Evolutionary conservation across 1,140 invertebrate species (phyloP), one percentile per base, ranked within the genome.

Genomic region (Leptopilina boulardi): DNA sequence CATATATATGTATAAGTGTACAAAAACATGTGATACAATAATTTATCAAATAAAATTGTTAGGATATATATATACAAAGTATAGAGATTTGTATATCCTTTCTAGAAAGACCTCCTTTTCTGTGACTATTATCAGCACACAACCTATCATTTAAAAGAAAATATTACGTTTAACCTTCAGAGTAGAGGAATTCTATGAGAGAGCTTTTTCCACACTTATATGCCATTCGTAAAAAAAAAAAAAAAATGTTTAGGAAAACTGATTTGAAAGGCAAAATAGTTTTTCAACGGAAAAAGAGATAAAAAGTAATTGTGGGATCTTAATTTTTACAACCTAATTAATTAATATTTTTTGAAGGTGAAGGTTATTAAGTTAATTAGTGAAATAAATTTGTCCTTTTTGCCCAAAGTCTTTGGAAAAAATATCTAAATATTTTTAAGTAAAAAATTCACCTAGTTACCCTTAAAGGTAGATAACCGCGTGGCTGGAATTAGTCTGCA

Each of bases 51-150:
- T 5, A 51, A 18, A 8, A 51, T n/a, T 18, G 15, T 38, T 51
- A n/a, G n/a, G n/a, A n/a, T n/a, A n/a, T n/a, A n/a, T n/a, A n/a
- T 44, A 51, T 51, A 51, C 47, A 51, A 51, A 51, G 47, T 51
- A 51, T 51, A 66, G 56, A n/a, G 23, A 15, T 66, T 66, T 26
- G 56, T 30, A 54, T 19, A 66, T 66, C 56, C 23, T 66, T 26
- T 66, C 23, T 66, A 66, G 23, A 66, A 9, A 10, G 23, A 66
- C 4, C 9, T 30, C 10, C 15, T 2, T 23, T 66, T 66, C 15
- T 66, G 13, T 21, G 56, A 26, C 56, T 66, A 66, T 66, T 66
- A 66, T 66, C 56, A 66, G 56, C 23, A 23, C 23, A 23, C 56
- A 26, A 66, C 56, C 23, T 66, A 66, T 66, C 10, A 15, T 66